Conservation (phyloP, 2,888 invertebrate genomes). For the Actias luna region DNA sequence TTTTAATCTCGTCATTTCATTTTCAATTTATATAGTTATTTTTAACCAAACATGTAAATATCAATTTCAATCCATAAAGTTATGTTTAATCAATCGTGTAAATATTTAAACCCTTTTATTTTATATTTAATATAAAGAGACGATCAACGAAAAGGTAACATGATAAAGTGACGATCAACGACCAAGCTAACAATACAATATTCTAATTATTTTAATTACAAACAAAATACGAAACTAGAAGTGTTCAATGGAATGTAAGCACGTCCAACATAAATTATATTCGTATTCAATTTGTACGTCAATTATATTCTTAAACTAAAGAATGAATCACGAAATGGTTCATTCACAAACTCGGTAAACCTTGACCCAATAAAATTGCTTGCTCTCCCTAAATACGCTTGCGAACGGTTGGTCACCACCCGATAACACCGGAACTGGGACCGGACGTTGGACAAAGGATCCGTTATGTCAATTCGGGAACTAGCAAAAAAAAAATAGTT, state of each 20-base stretch:
- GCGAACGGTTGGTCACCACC: slow-evolving; percentile 55
- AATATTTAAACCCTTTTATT: too few species aligned
- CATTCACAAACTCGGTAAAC: slow-evolving; percentile 57
- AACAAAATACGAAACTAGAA: too few species aligned
- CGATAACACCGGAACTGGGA: slow-evolving; percentile 66
- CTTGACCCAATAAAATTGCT: slow-evolving; percentile 71
- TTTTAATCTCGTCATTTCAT: too few species aligned
- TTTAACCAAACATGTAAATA: too few species aligned
- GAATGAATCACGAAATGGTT: slow-evolving; percentile 24
- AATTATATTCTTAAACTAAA: slow-evolving; percentile 39
- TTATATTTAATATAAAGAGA: too few species aligned
- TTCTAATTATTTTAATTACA: too few species aligned
- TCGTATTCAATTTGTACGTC: too few species aligned
- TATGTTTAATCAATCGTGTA: too few species aligned
- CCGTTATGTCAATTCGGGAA: slow-evolving; percentile 64
- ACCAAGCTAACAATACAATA: not conserved
- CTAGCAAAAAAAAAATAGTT: slow-evolving; percentile 38
- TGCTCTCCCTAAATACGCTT: slow-evolving; percentile 59
- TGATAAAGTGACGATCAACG: too few species aligned
- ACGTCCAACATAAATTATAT: not conserved
- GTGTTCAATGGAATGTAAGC: not conserved
- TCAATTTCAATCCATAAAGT: too few species aligned
- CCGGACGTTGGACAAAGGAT: slow-evolving; percentile 70
- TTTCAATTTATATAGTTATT: too few species aligned
- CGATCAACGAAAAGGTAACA: not conserved